Evolutionary conservation across 2,888 invertebrate species (phyloP).

Genomic region (Cataglyphis rosenhaueri): DNA sequence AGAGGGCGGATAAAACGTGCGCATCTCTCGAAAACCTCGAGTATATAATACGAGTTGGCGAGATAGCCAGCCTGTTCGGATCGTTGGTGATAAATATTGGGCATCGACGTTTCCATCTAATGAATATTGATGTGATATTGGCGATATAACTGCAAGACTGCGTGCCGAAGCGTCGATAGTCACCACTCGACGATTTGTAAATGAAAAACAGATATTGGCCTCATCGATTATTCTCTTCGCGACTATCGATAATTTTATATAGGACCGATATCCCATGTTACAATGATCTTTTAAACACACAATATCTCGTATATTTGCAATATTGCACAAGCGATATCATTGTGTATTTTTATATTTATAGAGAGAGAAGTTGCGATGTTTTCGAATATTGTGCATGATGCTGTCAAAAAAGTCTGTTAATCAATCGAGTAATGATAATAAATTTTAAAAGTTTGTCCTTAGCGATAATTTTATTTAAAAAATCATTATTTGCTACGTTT

Average conservation of each 20-base stretch:
- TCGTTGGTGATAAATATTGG: constrained; percentile 11
- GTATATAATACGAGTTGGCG: not conserved
- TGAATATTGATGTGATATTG: constrained; percentile 18
- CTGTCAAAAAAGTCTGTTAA: not conserved
- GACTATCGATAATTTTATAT: not conserved
- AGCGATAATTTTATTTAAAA: not conserved
- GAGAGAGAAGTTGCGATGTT: not conserved
- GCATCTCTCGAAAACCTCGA: not conserved
- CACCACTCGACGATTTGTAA: not conserved
- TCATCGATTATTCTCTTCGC: not conserved
- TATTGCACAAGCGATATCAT: not conserved
- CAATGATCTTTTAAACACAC: not conserved
- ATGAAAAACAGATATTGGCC: constrained; percentile 24
- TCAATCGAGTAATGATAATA: not conserved
- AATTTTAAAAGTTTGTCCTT: not conserved
- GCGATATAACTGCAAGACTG: constrained; percentile 1
- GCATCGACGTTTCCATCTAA: constrained; percentile 13
- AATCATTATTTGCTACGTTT: not conserved
- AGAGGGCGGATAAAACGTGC: constrained; percentile 33
- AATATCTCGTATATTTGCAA: not conserved
- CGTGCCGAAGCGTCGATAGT: not conserved
- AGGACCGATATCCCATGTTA: not conserved
- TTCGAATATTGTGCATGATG: not conserved
- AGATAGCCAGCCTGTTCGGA: constrained; percentile 2
- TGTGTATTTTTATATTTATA: not conserved